These are phyloP conservation scores for Zapus hudsonius DNA, from an alignment of 2,113 vertebrate genomes.

Conservation along the genomic window DNA sequence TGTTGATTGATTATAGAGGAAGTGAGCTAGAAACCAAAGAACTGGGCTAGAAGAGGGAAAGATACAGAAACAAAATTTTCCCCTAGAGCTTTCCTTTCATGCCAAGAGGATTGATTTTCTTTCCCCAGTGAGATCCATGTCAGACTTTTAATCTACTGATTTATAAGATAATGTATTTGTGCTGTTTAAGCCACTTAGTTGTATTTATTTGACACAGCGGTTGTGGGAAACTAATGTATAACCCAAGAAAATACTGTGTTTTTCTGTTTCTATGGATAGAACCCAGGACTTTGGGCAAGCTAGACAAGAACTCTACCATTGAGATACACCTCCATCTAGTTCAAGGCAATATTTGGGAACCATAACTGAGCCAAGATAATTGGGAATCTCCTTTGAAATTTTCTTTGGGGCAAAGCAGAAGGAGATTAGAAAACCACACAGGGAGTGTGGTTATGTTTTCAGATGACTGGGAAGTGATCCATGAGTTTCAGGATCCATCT, in stretches of 20 bases:
- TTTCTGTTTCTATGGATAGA: background rate
- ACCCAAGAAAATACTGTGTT: background rate
- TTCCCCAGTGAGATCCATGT: background rate
- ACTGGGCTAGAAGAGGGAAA: background rate
- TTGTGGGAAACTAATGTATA: background rate
- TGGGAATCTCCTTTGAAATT: background rate
- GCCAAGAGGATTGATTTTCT: background rate
- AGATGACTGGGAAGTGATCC: background rate
- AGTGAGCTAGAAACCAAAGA: background rate
- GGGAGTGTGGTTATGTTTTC: background rate
- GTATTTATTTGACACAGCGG: background rate
- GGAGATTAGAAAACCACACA: background rate
- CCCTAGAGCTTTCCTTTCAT: background rate
- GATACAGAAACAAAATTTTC: background rate
- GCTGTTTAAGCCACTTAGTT: background rate
- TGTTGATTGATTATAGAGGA: background rate
- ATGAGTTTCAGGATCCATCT: background rate
- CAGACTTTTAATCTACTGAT: background rate
- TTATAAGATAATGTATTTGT: background rate
- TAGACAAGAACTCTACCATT: too few species aligned
- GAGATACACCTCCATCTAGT: background rate
- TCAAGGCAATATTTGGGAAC: background rate
- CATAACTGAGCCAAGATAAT: background rate
- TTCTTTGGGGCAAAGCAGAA: background rate
- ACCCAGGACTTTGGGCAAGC: background rate